These are phyloP conservation scores for Epinotia demarniana DNA, from an alignment of 2,888 invertebrate genomes.

Conservation along the genomic window DNA sequence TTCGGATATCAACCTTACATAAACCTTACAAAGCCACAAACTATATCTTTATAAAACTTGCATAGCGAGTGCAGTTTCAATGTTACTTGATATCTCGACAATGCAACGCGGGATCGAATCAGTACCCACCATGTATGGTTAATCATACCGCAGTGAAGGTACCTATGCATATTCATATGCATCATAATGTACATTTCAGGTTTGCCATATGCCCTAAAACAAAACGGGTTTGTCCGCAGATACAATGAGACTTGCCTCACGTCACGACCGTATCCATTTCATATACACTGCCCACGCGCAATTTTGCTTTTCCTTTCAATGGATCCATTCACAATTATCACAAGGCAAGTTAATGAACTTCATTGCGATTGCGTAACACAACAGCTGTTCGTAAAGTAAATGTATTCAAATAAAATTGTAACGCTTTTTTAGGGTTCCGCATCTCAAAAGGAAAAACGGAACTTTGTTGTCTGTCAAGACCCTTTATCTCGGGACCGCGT, in stretches of 20 bases:
- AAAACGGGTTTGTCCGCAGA: constrained; percentile 20
- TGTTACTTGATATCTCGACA: neutral
- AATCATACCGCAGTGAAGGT: no score
- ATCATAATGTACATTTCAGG: constrained; percentile 11
- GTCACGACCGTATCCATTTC: constrained; percentile 30
- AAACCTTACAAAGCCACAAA: no score
- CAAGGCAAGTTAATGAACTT: constrained; percentile 30
- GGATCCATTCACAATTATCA: constrained; percentile 51
- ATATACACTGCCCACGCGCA: constrained; percentile 39
- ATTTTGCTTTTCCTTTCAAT: constrained; percentile 59
- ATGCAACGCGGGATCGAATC: no score
- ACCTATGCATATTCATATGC: neutral
- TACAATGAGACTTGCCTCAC: constrained; percentile 28
- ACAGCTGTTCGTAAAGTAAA: constrained; percentile 14
- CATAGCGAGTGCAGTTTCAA: neutral
- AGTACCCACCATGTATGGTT: no score
- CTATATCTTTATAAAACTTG: no score
- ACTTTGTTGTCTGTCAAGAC: no score
- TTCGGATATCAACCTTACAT: no score
- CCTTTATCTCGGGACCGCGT: no score
- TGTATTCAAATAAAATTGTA: neutral
- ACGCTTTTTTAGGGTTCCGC: neutral
- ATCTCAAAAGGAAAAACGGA: no score
- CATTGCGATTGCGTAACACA: constrained; percentile 13
- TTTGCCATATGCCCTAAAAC: constrained; percentile 19